Conservation (phyloP, 2,888 invertebrate species). For the Pseudolycoriella hygida region DNA sequence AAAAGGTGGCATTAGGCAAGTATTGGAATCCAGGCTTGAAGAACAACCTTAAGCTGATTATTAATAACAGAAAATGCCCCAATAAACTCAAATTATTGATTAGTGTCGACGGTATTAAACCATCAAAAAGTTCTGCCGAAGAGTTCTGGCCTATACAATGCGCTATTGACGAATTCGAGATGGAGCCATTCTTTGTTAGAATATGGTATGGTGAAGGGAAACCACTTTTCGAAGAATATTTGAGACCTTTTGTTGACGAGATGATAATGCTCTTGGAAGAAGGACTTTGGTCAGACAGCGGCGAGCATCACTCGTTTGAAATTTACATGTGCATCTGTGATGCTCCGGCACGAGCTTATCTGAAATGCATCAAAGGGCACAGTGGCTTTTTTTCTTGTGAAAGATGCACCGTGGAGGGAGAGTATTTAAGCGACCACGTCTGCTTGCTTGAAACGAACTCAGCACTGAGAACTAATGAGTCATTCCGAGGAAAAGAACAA, state of each 20-base stretch:
- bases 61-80: not conserved
- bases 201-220: constrained; percentile 6
- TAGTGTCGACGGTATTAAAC: not conserved
- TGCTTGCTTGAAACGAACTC: not conserved
- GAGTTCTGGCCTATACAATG: not conserved
- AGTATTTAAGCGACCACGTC: constrained; percentile 2
- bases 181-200: constrained; percentile 1
- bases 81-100: not conserved
- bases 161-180: not conserved
- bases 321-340: constrained; percentile 5
- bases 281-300: not conserved
- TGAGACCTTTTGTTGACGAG: constrained; percentile 3
- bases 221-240: constrained; percentile 1
- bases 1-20: not conserved
- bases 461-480: not conserved
- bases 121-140: not conserved
- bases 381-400: constrained; percentile 6
- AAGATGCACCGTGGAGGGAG: constrained; percentile 6
- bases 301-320: not conserved
- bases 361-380: constrained; percentile 7
- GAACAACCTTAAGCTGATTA: not conserved
- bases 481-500: constrained; percentile 3
- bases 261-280: not conserved
- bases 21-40: not conserved
- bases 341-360: constrained; percentile 4